phyloP scores from a whole-genome alignment of 2,797 vertebrate genomes.

The Danio albolineatus region DNA sequence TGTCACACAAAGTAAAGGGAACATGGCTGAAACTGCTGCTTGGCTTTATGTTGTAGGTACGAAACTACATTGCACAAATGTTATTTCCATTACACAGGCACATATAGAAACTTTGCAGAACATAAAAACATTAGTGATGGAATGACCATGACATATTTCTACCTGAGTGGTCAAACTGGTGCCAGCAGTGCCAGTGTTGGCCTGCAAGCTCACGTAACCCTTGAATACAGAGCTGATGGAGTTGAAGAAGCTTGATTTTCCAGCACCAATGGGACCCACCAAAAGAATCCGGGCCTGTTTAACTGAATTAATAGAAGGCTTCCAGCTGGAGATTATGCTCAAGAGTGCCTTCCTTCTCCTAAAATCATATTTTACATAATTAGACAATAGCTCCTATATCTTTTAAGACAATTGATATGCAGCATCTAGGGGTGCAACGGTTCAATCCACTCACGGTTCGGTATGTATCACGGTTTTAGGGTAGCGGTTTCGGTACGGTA shows the following conservation, averaged over 20 bases:
- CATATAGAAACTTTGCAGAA: not conserved
- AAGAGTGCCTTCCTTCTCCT: slow-evolving; percentile 64
- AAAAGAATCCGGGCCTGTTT: slow-evolving; percentile 65
- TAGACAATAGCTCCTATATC: too few relatives aligned
- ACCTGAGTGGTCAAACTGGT: slow-evolving; percentile 75
- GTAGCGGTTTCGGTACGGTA: too few relatives aligned
- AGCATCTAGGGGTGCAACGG: too few relatives aligned
- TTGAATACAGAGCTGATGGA: slow-evolving; percentile 73
- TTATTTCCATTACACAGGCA: not conserved
- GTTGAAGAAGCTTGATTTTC: slow-evolving; percentile 78
- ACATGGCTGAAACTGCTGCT: slow-evolving; percentile 58
- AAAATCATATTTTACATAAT: too few relatives aligned
- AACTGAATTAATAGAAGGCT: slow-evolving; percentile 53
- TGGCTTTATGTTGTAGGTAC: slow-evolving; percentile 70
- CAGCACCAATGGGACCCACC: slow-evolving; percentile 71
- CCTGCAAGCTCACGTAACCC: slow-evolving; percentile 71
- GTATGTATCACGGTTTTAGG: too few relatives aligned
- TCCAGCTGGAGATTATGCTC: slow-evolving; percentile 60
- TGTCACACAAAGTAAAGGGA: slow-evolving; percentile 77
- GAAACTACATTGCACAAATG: slow-evolving; percentile 68
- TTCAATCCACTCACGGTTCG: too few relatives aligned
- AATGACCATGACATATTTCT: not conserved
- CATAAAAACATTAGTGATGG: not conserved
- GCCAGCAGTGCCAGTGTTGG: slow-evolving; percentile 68
- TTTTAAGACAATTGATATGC: too few relatives aligned